A percentile compares a stretch with the other conserved stretches of the same genome.
Evolutionary conservation across 1,140 invertebrate species (phyloP).

Genomic region (Gryllus bimaculatus): DNA sequence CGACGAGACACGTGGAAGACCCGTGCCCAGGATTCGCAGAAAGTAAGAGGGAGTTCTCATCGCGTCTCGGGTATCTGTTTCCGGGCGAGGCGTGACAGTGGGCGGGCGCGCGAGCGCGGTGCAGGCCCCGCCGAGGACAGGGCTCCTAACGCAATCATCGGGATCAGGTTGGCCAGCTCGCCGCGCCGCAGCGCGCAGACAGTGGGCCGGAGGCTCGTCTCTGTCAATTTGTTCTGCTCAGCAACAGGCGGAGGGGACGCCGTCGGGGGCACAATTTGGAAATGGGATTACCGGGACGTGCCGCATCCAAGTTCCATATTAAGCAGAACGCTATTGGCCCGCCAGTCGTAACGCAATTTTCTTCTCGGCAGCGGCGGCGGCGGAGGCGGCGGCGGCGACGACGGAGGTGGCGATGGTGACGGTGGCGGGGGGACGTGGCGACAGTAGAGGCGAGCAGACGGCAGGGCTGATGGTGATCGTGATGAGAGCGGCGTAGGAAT

Average conservation of each 20-base stretch:
- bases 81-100: no score
- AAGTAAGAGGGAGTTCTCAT: no score
- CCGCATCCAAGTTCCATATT: background rate
- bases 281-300: background rate
- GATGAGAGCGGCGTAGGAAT: no score
- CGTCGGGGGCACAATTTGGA: background rate
- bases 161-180: background rate
- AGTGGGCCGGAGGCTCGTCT: background rate
- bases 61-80: no score
- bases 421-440: no score
- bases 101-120: no score
- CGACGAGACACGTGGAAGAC: no score
- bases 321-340: background rate
- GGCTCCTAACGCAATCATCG: background rate
- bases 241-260: background rate
- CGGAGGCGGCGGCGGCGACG: no score
- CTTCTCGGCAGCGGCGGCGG: background rate
- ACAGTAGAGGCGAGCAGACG: no score
- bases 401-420: no score
- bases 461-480: no score
- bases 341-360: background rate
- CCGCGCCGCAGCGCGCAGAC: background rate
- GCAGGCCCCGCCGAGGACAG: background rate
- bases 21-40: no score
- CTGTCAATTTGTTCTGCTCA: background rate